Base-by-base conservation (phyloP, 2,113 vertebrate species). In the Capreolus pygargus region DNA sequence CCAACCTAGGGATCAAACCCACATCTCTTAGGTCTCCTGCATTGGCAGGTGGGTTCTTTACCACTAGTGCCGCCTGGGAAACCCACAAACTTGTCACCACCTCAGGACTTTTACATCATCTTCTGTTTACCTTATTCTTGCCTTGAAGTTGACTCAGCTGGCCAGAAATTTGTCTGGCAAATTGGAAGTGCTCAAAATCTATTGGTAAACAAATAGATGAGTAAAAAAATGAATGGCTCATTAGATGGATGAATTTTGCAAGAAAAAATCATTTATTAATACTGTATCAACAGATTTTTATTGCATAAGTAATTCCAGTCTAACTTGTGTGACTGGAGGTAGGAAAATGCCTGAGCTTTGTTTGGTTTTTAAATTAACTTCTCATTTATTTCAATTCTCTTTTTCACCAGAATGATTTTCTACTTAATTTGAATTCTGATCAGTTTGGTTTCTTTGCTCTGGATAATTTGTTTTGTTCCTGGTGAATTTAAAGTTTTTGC, bases 361-460 rank as follows among this genome's bases (percentile, higher is more conserved):
- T 83, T 95, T 36, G 30, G 28, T 83, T 86, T 88, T 30, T 39
- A 21, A 89, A 86, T 58, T 58, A 89, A 25, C 43, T 89, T 58
- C 43, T 74, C 47, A 78, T 86, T 94, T 95, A 33, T 33, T 50
- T 58, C 23, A 39, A 28, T 84, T 92, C 14, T 3, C 6, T 96
- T 87, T 93, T 79, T 52, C 39, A 60, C 13, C 16, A 58, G 57
- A 89, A 94, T 39, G 27, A 17, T 21, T 86, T 94, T 55, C 76
- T 91, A 30, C 1, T 97, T 93, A 91, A 79, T 74, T 84, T 74
- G 55, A 81, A 86, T 92, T 95, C 27, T 79, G n/a, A 78, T 60
- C 16, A 15, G 14, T 47, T 93, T 94, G 23, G 94, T 97, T 83
- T 94, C 17, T 76, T 90, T 83, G 12, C 47, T 78, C 2, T 61